These are phyloP conservation scores for Chinchilla lanigera DNA, from an alignment of 2,113 vertebrate species.

Conservation along the genomic window DNA sequence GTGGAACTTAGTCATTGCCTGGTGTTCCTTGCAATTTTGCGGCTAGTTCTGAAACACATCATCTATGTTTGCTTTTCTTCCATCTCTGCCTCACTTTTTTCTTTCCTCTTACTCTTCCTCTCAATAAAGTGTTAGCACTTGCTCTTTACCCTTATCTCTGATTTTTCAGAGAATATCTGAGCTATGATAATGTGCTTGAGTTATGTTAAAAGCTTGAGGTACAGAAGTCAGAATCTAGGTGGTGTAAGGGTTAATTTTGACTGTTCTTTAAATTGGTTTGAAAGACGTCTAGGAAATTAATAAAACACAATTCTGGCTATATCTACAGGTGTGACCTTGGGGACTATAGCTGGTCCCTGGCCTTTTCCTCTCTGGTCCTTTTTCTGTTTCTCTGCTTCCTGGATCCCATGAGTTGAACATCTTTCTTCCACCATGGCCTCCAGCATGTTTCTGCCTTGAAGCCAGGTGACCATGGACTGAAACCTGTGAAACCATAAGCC, in stretches of 20 bases:
- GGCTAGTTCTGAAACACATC: background rate
- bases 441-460: background rate
- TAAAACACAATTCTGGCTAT: background rate
- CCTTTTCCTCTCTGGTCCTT: background rate
- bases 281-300: background rate
- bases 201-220: background rate
- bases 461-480: background rate
- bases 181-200: background rate
- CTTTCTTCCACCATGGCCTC: background rate
- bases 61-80: background rate
- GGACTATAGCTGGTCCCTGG: background rate
- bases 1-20: background rate
- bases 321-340: background rate
- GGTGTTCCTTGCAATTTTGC: background rate
- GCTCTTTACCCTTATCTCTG: background rate
- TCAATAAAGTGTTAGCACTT: background rate
- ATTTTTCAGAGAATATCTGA: background rate
- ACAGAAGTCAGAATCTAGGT: background rate
- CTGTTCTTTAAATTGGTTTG: background rate
- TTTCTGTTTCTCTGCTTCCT: background rate
- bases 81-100: background rate
- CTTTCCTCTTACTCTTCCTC: background rate
- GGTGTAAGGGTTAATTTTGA: background rate
- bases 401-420: background rate
- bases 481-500: background rate